phyloP scores from a whole-genome alignment of 1,140 invertebrate genomes.

The Drosophila nigromelanica region DNA sequence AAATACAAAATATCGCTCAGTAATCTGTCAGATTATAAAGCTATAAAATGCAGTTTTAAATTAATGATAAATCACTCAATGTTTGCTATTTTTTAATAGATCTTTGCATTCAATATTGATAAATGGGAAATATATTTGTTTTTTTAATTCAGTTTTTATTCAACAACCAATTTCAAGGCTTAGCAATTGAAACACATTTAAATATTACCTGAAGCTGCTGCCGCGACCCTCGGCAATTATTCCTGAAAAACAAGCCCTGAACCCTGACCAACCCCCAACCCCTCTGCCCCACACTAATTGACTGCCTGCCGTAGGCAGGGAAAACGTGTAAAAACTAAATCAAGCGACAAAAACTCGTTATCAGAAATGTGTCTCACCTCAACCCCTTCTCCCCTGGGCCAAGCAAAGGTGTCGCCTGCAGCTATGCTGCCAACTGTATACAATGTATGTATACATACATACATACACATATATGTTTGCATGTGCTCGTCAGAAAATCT shows the following conservation, averaged over 20 bases:
- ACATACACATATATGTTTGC: neutral
- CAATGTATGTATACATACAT: too few species aligned
- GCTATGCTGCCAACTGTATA: constrained; percentile 22
- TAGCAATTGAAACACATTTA: neutral
- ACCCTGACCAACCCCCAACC: neutral
- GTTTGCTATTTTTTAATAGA: neutral
- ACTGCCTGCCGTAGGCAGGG: neutral
- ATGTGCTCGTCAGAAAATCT: neutral
- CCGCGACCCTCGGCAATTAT: too few species aligned
- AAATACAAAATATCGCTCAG: neutral
- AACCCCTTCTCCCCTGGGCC: neutral
- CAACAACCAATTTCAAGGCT: neutral
- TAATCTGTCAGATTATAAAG: neutral
- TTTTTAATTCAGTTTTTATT: neutral
- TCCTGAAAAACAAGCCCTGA: neutral
- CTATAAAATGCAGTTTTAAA: neutral
- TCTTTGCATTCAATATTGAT: neutral
- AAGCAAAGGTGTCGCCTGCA: constrained; percentile 9
- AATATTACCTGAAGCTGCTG: too few species aligned
- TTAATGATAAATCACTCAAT: neutral
- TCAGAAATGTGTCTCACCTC: constrained; percentile 2
- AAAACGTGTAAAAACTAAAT: constrained; percentile 1
- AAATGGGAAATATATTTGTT: neutral
- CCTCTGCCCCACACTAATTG: neutral
- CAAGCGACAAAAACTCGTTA: constrained; percentile 29